Base-by-base conservation (phyloP, 2,888 invertebrate genomes). In the Tachina lurida region DNA sequence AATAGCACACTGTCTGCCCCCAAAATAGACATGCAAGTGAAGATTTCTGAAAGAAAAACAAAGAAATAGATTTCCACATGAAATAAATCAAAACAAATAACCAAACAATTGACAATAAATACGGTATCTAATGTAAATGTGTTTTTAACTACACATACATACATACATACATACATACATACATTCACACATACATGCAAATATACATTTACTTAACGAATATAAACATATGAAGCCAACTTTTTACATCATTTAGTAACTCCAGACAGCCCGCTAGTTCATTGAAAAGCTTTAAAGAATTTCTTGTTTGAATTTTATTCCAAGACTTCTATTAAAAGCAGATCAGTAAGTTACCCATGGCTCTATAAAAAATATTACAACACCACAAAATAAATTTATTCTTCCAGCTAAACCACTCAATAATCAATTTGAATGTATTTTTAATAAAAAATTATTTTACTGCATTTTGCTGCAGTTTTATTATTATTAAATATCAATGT, bases 21-120 rank as follows among this genome's bases (percentile, higher is more conserved):
- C 17, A 10, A n/a, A 62, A 45, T 12, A 62, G 52, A 62, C 17
- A 52, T 68, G 31, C 2, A 7, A 63, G 52, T 45, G 15, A 1
- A 70, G 17, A 52, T 47, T 52, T 10, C 22, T 22, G 54, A 73
- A 70, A 65, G 58, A 75, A 78, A 70, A 78, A 78, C 86, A 81
- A 56, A 74, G 41, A 63, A 80, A 60, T 78, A 65, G 12, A 75
- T 82, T 87, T 87, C 84, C 87, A 79, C 84, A 82, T 84, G 77
- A 87, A 87, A 87, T 87, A 87, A 87, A 87, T 86, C 87, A 87
- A 84, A 84, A 81, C 67, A 87, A 87, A 87, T 83, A 87, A 80
- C 77, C 82, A 87, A 78, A 82, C 85, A 87, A 87, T 87, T 87
- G 85, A 80, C 76, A 82, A 73, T 83, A 71, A 74, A 67, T 71